phyloP scores from a whole-genome alignment of 2,888 invertebrate genomes.

The Panorpa germanica region DNA sequence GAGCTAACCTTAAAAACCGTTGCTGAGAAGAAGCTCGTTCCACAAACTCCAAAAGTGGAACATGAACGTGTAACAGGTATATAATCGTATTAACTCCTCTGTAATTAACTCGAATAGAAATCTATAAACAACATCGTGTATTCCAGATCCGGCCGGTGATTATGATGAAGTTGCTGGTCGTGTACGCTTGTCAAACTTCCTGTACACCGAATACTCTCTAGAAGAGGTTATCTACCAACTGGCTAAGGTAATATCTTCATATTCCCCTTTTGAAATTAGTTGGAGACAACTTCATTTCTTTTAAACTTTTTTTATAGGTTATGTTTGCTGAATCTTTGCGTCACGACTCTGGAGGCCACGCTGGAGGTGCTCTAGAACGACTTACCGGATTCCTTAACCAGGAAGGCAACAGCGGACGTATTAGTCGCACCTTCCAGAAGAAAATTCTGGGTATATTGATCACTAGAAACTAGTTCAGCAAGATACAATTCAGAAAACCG shows the following conservation, averaged over 20 bases:
- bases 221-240: constrained; percentile 67
- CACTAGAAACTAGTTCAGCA: background rate
- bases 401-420: constrained; percentile 52
- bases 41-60: too few relatives aligned
- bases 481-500: constrained; percentile 5
- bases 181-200: constrained; percentile 45
- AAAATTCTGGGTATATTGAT: constrained; percentile 46
- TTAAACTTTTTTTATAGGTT: constrained; percentile 25
- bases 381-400: constrained; percentile 54
- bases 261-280: constrained; percentile 4
- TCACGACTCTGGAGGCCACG: constrained; percentile 41
- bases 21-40: too few relatives aligned
- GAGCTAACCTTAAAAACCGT: too few relatives aligned
- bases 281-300: constrained; percentile 4
- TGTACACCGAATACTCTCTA: constrained; percentile 56
- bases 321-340: constrained; percentile 61
- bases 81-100: too few relatives aligned
- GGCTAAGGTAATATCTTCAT: constrained; percentile 34
- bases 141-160: too few relatives aligned
- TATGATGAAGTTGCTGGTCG: constrained; percentile 52
- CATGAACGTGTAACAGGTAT: too few relatives aligned
- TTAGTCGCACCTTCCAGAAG: constrained; percentile 54
- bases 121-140: too few relatives aligned
- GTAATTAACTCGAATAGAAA: too few relatives aligned
- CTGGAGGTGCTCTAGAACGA: constrained; percentile 52